Percentiles rank a stretch among this genome's conserved stretches.
Conservation (phyloP, 2,113 vertebrate species). For the Pangasianodon hypophthalmus region DNA sequence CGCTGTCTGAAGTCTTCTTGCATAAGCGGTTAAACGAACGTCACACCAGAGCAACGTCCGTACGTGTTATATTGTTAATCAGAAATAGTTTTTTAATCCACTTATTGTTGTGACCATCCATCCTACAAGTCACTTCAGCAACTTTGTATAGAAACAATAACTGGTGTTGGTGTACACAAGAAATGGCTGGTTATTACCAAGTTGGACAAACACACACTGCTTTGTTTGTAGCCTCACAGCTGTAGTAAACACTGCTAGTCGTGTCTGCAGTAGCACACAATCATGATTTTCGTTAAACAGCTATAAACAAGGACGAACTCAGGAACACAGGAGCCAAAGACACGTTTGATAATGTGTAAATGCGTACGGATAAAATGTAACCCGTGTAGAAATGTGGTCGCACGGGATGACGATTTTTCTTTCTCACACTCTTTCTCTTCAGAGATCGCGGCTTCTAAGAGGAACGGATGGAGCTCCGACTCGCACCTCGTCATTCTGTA, state of each 20-base stretch:
- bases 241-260: too few species aligned
- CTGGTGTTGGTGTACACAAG: neutral
- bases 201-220: too few species aligned
- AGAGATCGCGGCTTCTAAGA: conserved; percentile 66
- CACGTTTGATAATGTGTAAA: too few species aligned
- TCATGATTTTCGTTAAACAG: too few species aligned
- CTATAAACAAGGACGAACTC: neutral
- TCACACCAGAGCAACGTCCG: too few species aligned
- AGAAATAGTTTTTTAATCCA: too few species aligned
- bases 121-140: neutral
- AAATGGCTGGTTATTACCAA: neutral
- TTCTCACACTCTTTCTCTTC: conserved; percentile 17
- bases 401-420: neutral
- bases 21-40: too few species aligned
- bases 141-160: neutral
- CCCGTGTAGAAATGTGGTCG: neutral
- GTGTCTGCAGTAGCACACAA: too few species aligned
- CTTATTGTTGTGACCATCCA: too few species aligned
- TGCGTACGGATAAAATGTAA: too few species aligned
- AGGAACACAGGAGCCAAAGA: neutral
- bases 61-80: too few species aligned
- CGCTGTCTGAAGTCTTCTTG: too few species aligned
- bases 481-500: conserved; percentile 55
- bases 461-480: conserved; percentile 43
- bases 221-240: neutral